These are phyloP conservation scores for Prosopocoilus inquinatus DNA, from an alignment of 2,888 invertebrate genomes.

Conservation along the genomic window DNA sequence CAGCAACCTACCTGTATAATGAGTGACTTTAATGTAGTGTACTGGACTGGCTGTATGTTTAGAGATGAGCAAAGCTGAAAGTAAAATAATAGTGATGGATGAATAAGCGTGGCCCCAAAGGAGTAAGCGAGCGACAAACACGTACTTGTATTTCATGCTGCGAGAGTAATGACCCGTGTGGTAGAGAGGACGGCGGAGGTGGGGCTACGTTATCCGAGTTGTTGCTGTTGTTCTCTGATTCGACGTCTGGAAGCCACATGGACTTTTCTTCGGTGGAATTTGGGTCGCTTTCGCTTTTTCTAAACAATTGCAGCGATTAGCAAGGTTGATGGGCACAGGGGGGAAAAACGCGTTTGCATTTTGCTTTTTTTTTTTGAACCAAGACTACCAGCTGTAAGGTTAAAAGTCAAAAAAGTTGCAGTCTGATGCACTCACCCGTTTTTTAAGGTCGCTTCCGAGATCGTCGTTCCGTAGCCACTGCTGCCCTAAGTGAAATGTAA, in stretches of 20 bases:
- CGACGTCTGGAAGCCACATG: constrained; percentile 71
- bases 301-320: constrained; percentile 39
- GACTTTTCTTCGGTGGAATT: constrained; percentile 85
- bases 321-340: too few species aligned
- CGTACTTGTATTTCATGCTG: constrained; percentile 66
- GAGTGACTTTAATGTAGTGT: constrained; percentile 84
- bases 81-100: constrained; percentile 16
- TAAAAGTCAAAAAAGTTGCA: neutral
- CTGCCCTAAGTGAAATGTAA: constrained; percentile 76
- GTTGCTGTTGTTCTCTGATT: constrained; percentile 57
- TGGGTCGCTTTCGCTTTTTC: constrained; percentile 75
- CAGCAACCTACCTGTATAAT: constrained; percentile 61
- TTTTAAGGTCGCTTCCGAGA: constrained; percentile 56
- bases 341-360: too few species aligned
- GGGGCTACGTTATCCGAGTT: constrained; percentile 39
- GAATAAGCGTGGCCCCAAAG: too few species aligned
- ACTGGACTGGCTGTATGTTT: constrained; percentile 82
- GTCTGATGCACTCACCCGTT: constrained; percentile 55
- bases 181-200: constrained; percentile 25
- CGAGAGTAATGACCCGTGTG: constrained; percentile 54
- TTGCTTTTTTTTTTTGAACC: too few species aligned
- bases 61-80: constrained; percentile 72
- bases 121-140: neutral
- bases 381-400: neutral
- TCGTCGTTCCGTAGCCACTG: constrained; percentile 71